Evolutionary conservation across 2,888 invertebrate genomes (phyloP), one percentile per base, ranked within the genome.

Genomic region (Luperina testacea): DNA sequence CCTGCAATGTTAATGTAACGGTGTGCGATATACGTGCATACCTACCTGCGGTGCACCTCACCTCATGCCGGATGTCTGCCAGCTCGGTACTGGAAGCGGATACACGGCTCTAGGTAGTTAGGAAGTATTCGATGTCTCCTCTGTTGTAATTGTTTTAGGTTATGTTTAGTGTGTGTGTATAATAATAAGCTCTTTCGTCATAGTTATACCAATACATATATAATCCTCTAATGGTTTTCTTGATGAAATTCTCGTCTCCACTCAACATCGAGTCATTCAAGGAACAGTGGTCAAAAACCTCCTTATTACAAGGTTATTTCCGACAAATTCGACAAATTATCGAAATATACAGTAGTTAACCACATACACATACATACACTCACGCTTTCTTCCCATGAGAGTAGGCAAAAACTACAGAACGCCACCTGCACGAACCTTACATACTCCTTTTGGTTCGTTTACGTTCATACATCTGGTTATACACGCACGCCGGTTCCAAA

Each of bases 1-100:
- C 64, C 32, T 81, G 63, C 61, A 81, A 81, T 83, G 72, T 75
- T 83, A 83, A 83, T 82, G 70, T 20, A 48, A 27, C 48, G 48
- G 20, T 69, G 57, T 68, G 24, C 51, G 57, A 38, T 79, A 15
- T 20, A 48, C 7, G 15, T 8, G 13, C 2, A 20, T 51, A 32
- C 1, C 11, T 48, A 20, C 20, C 24, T 38, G 45, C 38, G 63
- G n/a, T 63, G 63, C 51, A 59, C 27, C 57, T 79, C 48, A 20
- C 27, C 20, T 48, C 65, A 13, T 15, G 20, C 45, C 9, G 65
- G 71, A 48, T 27, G n/a, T 65, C 64, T 57, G 51, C 42, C n/a
- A 17, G 51, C 20, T 51, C 20, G 20, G 7, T 74, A 24, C 51
- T 48, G 7, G 9, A 45, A 59, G n/a, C 15, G 48, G 45, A 48